Evolutionary conservation across 1,140 invertebrate species (phyloP), one percentile per base, ranked within the genome.

Genomic region (Asbolus verrucosus): DNA sequence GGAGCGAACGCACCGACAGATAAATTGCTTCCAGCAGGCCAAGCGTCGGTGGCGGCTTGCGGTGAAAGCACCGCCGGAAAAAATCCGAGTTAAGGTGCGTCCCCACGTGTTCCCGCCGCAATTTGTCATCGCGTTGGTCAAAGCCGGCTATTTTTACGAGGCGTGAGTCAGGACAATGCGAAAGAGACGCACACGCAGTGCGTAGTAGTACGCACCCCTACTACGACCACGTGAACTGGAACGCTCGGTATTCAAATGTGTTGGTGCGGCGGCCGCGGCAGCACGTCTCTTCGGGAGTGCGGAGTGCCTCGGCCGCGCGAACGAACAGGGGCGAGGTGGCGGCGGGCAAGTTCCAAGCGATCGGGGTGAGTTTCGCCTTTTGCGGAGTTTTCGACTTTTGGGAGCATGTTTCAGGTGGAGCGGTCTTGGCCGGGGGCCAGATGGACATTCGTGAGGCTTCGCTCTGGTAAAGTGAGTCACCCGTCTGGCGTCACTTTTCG

Each of bases 181-280:
- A n/a, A n/a, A n/a, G n/a, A n/a, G n/a, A n/a, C n/a, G n/a, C n/a
- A n/a, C 46, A 54, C 46, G 46, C 46, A 27, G 5, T 36, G 33
- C 33, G 33, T 36, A 5, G 11, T 54, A 54, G 46, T 54, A 54
- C 46, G 46, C 46, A 54, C 21, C 46, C 46, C 46, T 54, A 54
- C 46, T 8, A 3, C 19, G n/a, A 6, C 46, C 46, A 54, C 46
- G 46, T 54, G 46, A 54, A 16, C 19, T 14, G 19, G n/a, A n/a
- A n/a, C 8, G 4, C 9, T 6, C 6, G 2, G 11, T 21, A 54
- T 21, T 54, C 46, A 54, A 54, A 54, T 9, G 11, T 54, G 46
- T 54, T n/a, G n/a, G n/a, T n/a, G 46, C 46, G 18, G 46, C 18
- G 46, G 9, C 18, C 6, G 46, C 8, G 46, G 4, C 9, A 27